Base-by-base conservation (phyloP, 1,140 invertebrate genomes). In the Leucophenga varia region DNA sequence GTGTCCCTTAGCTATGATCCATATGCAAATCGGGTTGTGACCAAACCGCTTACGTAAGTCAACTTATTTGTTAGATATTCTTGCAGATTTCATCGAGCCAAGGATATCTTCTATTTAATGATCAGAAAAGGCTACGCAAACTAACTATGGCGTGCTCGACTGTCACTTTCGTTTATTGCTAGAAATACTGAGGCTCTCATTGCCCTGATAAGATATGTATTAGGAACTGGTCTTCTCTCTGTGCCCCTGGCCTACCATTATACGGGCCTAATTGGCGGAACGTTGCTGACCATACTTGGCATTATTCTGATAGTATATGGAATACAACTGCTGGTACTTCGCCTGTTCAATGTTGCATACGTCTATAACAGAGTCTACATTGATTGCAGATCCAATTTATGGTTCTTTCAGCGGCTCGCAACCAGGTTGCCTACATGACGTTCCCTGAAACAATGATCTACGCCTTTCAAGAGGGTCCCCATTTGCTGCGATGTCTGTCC, bases 151-250 rank as follows among this genome's bases (percentile, higher is more conserved):
- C n/a, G n/a, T n/a, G n/a, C n/a, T n/a, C n/a, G n/a, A n/a, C n/a
- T n/a, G n/a, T n/a, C n/a, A n/a, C n/a, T n/a, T n/a, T n/a, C n/a
- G n/a, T n/a, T n/a, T n/a, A n/a, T n/a, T n/a, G n/a, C n/a, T n/a
- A n/a, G n/a, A n/a, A n/a, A 46, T 16, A 39, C 17, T 7, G 53
- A 55, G 25, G 41, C 49, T 3, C 48, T 47, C 25, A 8, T 59
- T 0, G 42, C 52, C 2, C 13, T 59, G 2, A 3, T 61, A 0
- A 61, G 57, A 9, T 55, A 49, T 17, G 38, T 58, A 0, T 16
- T 61, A 13, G 59, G 59, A 1, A 47, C 47, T 5, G 59, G 59
- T 8, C 35, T 55, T 13, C 35, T 61, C 18, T 43, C 59, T 2
- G 20, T 61, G 35, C 59, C 59, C 0, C 2, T 61, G n/a, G 48